Conservation (phyloP, 2,888 invertebrate species). For the Ichneumoninae sp. region DNA sequence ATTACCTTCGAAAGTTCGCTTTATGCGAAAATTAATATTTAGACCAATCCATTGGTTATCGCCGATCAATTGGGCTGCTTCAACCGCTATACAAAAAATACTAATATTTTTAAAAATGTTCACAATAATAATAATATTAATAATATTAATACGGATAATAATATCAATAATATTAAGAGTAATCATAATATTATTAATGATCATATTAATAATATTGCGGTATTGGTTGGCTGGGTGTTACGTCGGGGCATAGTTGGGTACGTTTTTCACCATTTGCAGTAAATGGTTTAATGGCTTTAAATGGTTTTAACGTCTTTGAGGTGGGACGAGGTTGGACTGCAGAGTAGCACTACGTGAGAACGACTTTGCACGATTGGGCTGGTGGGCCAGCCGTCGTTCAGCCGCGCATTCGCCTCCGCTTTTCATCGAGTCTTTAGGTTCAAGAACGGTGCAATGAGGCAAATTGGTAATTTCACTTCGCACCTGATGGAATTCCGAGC, state of each 20-base stretch:
- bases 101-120: not conserved
- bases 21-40: not conserved
- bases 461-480: constrained; percentile 64
- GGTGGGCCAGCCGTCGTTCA: not conserved
- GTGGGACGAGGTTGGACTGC: not conserved
- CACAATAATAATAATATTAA: not conserved
- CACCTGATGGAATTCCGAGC: constrained; percentile 53
- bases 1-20: constrained; percentile 48
- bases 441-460: constrained; percentile 45
- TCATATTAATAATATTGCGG: not conserved
- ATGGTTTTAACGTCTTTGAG: not conserved
- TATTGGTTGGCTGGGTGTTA: not conserved
- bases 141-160: not conserved
- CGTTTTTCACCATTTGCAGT: not conserved
- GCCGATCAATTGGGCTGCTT: not conserved
- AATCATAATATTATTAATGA: not conserved
- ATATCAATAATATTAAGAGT: not conserved
- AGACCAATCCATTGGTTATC: not conserved
- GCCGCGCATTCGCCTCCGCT: constrained; percentile 9
- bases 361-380: constrained; percentile 44
- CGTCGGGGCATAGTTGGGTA: not conserved
- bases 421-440: constrained; percentile 30
- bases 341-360: constrained; percentile 33
- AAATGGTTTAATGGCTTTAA: too few species aligned
- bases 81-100: too few species aligned